A percentile compares a stretch with the other conserved stretches of the same genome.
phyloP scores from a whole-genome alignment of 2,888 invertebrate genomes.

The Dasypogon diadema region DNA sequence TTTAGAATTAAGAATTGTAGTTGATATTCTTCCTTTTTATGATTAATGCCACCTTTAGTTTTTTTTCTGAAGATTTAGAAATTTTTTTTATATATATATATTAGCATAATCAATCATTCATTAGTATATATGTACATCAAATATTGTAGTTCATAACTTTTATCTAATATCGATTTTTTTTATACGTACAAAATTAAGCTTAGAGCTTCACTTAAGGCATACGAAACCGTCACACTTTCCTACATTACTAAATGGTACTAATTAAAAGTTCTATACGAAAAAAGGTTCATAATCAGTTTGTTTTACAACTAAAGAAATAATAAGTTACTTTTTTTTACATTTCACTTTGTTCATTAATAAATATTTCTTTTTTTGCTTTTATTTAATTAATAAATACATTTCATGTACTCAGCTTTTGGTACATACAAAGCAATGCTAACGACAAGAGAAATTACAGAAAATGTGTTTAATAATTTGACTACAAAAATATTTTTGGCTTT shows the following conservation, averaged over 20 bases:
- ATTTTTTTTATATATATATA: too few species aligned
- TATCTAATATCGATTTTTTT: neutral
- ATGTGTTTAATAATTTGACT: slow-evolving; percentile 51
- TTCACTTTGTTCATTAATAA: neutral
- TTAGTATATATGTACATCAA: neutral
- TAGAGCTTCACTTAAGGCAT: slow-evolving; percentile 45
- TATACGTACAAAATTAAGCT: slow-evolving; percentile 39
- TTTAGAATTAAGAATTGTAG: neutral
- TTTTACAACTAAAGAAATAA: neutral
- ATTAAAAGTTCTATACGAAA: slow-evolving; percentile 32
- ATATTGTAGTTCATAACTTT: neutral
- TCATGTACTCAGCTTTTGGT: slow-evolving; percentile 16
- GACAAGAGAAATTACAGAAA: slow-evolving; percentile 35
- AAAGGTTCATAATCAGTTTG: neutral
- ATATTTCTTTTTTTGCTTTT: neutral
- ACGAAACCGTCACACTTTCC: slow-evolving; percentile 45
- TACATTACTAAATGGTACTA: slow-evolving; percentile 26
- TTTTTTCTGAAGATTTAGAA: too few species aligned
- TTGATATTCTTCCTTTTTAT: neutral
- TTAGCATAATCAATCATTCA: neutral
- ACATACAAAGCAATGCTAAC: slow-evolving; percentile 32
- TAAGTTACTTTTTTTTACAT: neutral
- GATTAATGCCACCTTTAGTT: too few species aligned
- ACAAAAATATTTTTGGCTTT: slow-evolving; percentile 56
- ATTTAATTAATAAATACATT: neutral